Conservation (phyloP, 2,113 vertebrate species). For the Isichthys henryi region DNA sequence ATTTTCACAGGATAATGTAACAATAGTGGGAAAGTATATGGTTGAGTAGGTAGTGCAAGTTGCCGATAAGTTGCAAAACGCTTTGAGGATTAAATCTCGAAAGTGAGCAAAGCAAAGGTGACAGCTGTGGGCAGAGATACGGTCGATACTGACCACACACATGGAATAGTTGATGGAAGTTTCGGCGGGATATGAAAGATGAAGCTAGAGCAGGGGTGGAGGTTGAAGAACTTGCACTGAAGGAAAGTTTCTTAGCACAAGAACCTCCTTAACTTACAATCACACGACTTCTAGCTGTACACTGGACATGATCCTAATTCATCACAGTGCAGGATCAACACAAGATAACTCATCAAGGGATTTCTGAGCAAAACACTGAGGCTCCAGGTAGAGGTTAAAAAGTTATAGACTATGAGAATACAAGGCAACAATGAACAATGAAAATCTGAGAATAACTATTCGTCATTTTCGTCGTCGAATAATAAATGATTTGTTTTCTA, state of each 20-base stretch:
- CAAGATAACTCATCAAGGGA: neutral
- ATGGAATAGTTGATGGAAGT: conserved; percentile 1
- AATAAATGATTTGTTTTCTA: neutral
- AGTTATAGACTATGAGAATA: neutral
- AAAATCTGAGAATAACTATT: neutral
- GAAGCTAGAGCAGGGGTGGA: neutral
- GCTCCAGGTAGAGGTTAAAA: neutral
- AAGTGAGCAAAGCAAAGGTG: conserved; percentile 3
- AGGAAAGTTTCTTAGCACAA: neutral
- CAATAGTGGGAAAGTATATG: neutral
- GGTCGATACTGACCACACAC: neutral
- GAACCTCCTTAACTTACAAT: neutral
- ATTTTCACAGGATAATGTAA: neutral
- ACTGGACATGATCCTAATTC: neutral
- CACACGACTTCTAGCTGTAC: neutral
- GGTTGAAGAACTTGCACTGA: neutral
- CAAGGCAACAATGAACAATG: neutral
- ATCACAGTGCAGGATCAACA: neutral
- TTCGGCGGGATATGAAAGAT: neutral
- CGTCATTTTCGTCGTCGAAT: neutral
- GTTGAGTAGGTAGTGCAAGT: neutral
- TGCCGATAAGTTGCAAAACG: neutral
- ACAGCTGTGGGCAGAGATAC: neutral
- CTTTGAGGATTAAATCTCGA: conserved; percentile 11
- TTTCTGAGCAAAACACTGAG: neutral